These are phyloP conservation scores for Liopterus haemorrhoidalis DNA, from an alignment of 2,888 invertebrate genomes.

Conservation along the genomic window DNA sequence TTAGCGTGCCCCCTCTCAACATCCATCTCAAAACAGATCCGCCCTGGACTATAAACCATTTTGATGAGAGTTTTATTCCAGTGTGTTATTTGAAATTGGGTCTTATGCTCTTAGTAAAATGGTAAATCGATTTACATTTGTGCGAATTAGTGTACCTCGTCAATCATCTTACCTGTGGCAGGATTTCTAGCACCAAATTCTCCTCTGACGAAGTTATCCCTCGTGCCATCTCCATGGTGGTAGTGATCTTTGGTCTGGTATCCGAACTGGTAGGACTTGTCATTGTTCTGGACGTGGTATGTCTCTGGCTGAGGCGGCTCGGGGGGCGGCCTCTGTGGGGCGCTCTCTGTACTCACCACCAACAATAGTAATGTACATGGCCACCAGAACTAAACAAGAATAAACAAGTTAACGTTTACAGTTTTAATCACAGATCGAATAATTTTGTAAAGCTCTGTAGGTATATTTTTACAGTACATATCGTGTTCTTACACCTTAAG, in stretches of 20 bases:
- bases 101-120: constrained; percentile 12
- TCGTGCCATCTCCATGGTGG: constrained; percentile 62
- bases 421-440: too few relatives aligned
- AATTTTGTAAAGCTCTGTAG: too few relatives aligned
- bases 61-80: too few relatives aligned
- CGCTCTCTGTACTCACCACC: not conserved
- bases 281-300: constrained; percentile 61
- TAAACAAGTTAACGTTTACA: constrained; percentile 6
- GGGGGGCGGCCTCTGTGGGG: not conserved
- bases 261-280: constrained; percentile 72
- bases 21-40: too few relatives aligned
- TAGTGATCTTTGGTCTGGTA: constrained; percentile 67
- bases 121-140: not conserved
- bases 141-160: not conserved
- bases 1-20: too few relatives aligned
- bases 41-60: too few relatives aligned
- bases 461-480: too few relatives aligned
- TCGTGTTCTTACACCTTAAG: too few relatives aligned
- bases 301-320: not conserved
- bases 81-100: too few relatives aligned
- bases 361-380: too few relatives aligned
- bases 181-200: constrained; percentile 69
- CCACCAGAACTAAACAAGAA: constrained; percentile 30
- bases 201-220: constrained; percentile 61
- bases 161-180: constrained; percentile 47